These are phyloP conservation scores for Ennomos fuscantarius DNA, from an alignment of 2,888 invertebrate genomes.

Conservation along the genomic window DNA sequence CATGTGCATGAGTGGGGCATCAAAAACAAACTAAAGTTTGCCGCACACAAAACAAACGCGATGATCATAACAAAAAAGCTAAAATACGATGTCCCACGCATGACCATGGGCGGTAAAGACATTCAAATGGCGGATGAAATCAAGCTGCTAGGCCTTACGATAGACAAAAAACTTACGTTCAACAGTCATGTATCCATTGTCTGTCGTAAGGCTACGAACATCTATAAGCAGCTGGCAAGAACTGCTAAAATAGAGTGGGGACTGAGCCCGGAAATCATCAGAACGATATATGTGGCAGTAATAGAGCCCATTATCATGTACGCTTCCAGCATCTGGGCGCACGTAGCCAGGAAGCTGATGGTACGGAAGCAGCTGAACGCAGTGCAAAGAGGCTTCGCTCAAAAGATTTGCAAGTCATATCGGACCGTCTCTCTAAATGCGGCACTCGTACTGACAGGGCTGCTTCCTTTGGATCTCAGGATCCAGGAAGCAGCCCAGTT, in stretches of 20 bases:
- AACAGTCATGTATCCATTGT: too few relatives aligned
- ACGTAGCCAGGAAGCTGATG: not conserved
- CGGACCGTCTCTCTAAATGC: conserved; percentile 3
- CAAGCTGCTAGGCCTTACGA: conserved; percentile 9
- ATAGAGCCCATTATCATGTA: conserved; percentile 3
- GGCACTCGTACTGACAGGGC: conserved; percentile 5
- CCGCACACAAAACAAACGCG: not conserved
- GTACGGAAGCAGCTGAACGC: not conserved
- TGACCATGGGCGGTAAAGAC: conserved; percentile 1
- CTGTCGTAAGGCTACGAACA: not conserved
- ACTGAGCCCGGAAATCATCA: conserved; percentile 6
- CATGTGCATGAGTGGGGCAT: conserved; percentile 1
- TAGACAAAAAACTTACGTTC: not conserved
- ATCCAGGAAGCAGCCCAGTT: conserved; percentile 9
- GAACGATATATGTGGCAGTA: conserved; percentile 1
- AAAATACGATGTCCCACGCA: not conserved
- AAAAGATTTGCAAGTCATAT: conserved; percentile 2
- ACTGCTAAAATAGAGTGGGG: conserved; percentile 7
- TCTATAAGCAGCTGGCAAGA: conserved; percentile 8
- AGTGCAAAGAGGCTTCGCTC: conserved; percentile 2
- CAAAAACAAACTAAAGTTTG: not conserved
- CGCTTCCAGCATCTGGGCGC: conserved; percentile 2
- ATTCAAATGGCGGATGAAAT: conserved; percentile 1
- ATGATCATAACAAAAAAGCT: not conserved
- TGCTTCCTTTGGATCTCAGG: conserved; percentile 11